Conservation (phyloP, 2,113 vertebrate species). For the Aleadryas rufinucha region DNA sequence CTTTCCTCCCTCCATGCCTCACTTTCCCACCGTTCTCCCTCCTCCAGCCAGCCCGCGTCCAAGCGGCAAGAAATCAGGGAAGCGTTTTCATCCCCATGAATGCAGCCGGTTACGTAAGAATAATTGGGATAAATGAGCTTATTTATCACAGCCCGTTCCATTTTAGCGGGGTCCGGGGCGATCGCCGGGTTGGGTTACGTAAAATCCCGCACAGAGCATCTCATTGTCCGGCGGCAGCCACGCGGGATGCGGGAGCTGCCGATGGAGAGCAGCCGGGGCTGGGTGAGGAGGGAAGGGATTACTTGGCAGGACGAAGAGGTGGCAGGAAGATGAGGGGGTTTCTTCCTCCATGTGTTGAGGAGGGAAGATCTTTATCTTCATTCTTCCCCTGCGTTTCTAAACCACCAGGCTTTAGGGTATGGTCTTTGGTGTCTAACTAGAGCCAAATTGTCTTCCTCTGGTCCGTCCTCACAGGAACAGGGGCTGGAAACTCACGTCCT, state of each 20-base stretch:
- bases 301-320: background rate
- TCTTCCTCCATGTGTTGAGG: background rate
- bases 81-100: slow-evolving; percentile 47
- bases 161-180: background rate
- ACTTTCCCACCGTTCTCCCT: background rate
- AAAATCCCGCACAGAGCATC: slow-evolving; percentile 49
- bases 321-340: background rate
- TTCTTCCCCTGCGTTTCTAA: background rate
- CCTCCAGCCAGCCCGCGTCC: background rate
- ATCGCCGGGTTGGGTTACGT: background rate
- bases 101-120: slow-evolving; percentile 50
- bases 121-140: slow-evolving; percentile 61
- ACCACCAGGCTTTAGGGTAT: background rate
- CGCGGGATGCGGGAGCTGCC: background rate
- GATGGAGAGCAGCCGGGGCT: background rate
- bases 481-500: background rate
- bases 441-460: background rate
- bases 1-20: background rate
- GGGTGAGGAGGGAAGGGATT: background rate
- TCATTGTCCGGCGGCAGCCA: background rate
- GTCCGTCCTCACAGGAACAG: background rate
- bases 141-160: slow-evolving; percentile 31
- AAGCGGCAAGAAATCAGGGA: background rate
- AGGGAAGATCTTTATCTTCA: background rate
- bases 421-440: background rate